Percentiles rank a stretch among this genome's conserved stretches.
Conservation (phyloP, 2,797 vertebrate species). For the Pipistrellus pipistrellus region DNA sequence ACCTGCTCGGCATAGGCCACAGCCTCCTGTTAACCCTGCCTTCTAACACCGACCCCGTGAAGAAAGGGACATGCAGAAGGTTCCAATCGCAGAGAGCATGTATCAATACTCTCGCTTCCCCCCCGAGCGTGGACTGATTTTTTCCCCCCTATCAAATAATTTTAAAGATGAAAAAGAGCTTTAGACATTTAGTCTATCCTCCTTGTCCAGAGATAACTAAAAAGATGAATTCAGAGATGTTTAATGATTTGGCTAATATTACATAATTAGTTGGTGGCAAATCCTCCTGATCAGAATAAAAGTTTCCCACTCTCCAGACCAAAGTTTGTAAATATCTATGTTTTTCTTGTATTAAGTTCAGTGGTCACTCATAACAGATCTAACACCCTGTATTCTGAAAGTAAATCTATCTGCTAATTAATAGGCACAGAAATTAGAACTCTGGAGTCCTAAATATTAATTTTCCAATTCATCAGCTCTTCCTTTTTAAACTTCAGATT, state of each 20-base stretch:
- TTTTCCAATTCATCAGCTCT: not conserved
- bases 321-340: not conserved
- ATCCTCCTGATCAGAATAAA: not conserved
- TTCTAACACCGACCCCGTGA: too few species aligned
- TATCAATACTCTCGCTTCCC: too few species aligned
- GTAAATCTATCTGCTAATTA: not conserved
- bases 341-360: not conserved
- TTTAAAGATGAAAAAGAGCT: not conserved
- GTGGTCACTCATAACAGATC: not conserved
- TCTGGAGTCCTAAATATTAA: not conserved
- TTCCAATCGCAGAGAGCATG: too few species aligned
- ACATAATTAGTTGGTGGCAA: not conserved
- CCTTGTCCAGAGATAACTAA: not conserved
- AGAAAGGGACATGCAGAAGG: too few species aligned
- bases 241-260: not conserved
- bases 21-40: too few species aligned
- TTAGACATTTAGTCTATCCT: not conserved
- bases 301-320: not conserved
- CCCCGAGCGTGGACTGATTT: too few species aligned
- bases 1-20: too few species aligned
- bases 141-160: not conserved
- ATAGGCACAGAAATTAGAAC: not conserved
- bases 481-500: conserved; percentile 14
- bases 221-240: not conserved
- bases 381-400: not conserved